phyloP scores from a whole-genome alignment of 2,888 invertebrate genomes.

The Orthosia gracilis region DNA sequence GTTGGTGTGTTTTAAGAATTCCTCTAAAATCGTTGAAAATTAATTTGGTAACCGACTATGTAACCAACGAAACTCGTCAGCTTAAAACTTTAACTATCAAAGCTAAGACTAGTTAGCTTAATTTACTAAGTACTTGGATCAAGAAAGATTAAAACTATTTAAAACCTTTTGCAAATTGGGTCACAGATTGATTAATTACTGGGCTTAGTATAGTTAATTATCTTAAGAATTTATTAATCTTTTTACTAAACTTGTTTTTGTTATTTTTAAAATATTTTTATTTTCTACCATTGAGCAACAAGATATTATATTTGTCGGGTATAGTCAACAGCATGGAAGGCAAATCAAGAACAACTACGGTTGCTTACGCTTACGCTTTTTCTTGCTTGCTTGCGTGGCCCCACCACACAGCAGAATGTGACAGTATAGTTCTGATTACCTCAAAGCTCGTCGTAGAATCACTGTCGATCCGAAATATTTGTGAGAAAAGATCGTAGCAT shows the following conservation, averaged over 20 bases:
- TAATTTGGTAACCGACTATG: background rate
- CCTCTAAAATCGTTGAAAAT: background rate
- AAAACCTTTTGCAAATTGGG: constrained; percentile 3
- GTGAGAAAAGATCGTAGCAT: no score
- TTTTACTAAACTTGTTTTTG: background rate
- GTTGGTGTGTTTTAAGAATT: background rate
- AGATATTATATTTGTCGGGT: background rate
- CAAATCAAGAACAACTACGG: no score
- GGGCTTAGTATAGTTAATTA: constrained; percentile 1
- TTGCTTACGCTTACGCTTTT: no score
- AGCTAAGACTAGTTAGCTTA: constrained; percentile 5
- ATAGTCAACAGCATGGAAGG: no score
- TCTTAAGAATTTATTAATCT: background rate
- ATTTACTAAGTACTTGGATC: background rate
- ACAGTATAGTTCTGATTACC: no score
- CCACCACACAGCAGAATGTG: no score
- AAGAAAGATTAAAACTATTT: constrained; percentile 27
- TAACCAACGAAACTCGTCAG: background rate
- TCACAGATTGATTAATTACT: constrained; percentile 29
- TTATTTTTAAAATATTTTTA: background rate
- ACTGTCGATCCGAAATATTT: no score
- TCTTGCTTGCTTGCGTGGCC: no score
- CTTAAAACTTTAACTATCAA: constrained; percentile 28
- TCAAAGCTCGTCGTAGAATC: no score
- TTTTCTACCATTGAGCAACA: background rate